phyloP scores from a whole-genome alignment of 2,113 vertebrate species.

The Aegithalos caudatus region DNA sequence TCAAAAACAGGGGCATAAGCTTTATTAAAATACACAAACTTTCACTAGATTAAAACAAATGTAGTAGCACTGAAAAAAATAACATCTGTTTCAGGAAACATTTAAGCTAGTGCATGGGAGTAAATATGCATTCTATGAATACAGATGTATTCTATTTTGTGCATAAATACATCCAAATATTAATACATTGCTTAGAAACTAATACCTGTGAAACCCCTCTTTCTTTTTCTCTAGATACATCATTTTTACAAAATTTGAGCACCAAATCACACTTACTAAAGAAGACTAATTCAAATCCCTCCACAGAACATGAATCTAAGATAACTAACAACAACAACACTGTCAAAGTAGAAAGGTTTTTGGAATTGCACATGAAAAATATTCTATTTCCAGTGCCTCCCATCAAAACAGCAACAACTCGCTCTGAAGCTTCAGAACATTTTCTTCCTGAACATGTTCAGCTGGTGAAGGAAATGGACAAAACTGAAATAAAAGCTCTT shows the following conservation, averaged over 20 bases:
- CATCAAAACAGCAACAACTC: slow-evolving; percentile 56
- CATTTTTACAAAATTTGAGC: slow-evolving; percentile 45
- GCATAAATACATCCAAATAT: not conserved
- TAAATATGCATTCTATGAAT: not conserved
- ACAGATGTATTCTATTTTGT: not conserved
- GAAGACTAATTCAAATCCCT: not conserved
- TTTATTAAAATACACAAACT: not conserved
- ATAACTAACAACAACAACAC: not conserved
- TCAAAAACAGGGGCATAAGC: not conserved
- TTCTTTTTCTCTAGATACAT: slow-evolving; percentile 14
- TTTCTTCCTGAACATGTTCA: slow-evolving; percentile 52
- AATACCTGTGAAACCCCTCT: not conserved
- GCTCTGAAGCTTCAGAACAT: not conserved
- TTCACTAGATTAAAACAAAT: not conserved
- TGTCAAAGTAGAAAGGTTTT: slow-evolving; percentile 30
- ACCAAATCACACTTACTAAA: not conserved
- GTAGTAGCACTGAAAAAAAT: not conserved
- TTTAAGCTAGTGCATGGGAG: not conserved
- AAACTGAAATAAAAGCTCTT: not conserved
- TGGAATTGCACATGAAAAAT: slow-evolving; percentile 74
- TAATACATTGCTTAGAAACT: not conserved
- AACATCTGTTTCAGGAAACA: not conserved
- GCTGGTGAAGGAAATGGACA: slow-evolving; percentile 42
- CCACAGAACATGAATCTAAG: not conserved
- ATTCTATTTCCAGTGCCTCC: slow-evolving; percentile 62